Percentiles rank a stretch among this genome's conserved stretches.
phyloP scores from a whole-genome alignment of 1,140 invertebrate species.

The Drosophila rhopaloa region DNA sequence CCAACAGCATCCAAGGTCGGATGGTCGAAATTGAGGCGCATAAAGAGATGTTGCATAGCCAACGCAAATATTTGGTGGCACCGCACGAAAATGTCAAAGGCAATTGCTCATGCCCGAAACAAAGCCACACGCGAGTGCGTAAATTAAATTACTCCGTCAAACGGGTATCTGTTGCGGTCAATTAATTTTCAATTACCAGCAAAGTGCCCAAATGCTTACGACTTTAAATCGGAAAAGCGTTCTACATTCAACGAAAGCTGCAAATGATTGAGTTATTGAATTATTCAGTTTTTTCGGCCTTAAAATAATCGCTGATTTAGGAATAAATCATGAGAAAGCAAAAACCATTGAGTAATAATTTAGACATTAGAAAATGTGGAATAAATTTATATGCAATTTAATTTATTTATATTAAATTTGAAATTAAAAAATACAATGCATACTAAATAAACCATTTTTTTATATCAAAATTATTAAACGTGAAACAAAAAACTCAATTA shows the following conservation, averaged over 20 bases:
- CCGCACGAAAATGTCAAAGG: constrained; percentile 43
- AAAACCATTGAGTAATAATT: not conserved
- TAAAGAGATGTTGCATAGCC: constrained; percentile 10
- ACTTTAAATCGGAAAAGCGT: not conserved
- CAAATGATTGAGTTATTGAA: not conserved
- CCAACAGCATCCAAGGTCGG: constrained; percentile 7
- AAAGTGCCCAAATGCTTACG: constrained; percentile 1
- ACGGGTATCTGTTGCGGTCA: constrained; percentile 2
- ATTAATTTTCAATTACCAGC: constrained; percentile 2
- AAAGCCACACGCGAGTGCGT: not conserved
- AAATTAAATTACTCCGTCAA: constrained; percentile 21
- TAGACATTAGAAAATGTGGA: not conserved
- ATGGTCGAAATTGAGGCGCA: not conserved
- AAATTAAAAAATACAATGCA: too few relatives aligned
- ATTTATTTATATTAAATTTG: too few relatives aligned
- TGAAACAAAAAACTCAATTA: not conserved
- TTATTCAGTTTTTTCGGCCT: not conserved
- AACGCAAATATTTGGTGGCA: constrained; percentile 67
- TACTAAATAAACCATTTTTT: too few relatives aligned
- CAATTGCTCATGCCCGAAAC: constrained; percentile 33
- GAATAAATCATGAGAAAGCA: not conserved
- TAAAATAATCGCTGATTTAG: not conserved
- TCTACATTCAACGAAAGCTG: not conserved
- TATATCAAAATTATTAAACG: not conserved
- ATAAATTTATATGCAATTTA: not conserved